Evolutionary conservation across 2,888 invertebrate genomes (phyloP), one percentile per base, ranked within the genome.

Genomic region (Microctonus hyperodae): DNA sequence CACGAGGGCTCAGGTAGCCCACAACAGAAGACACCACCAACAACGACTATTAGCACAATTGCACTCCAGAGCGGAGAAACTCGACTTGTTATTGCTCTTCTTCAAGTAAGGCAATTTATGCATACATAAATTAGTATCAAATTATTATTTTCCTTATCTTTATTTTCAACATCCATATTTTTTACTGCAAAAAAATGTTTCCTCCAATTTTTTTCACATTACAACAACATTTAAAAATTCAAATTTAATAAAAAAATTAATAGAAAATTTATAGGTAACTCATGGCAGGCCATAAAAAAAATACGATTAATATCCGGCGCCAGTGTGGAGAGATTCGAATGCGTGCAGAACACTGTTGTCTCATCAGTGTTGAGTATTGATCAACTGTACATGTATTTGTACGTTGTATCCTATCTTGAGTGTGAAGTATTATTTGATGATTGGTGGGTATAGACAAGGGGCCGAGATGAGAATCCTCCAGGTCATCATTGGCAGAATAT

Each of bases 31-130:
- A 67, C 64, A 40, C 81, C 86, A 60, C 87, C 88, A 74, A 91
- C 92, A 64, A 95, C 95, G 68, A 95, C 95, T 75, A 92, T 96
- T 79, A 94, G 94, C 84, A 95, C 96, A 67, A 94, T 96, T 75
- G 95, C 95, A 57, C 92, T 96, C 70, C 93, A 94, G 83, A 93
- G 94, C 81, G 95, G 94, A 72, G 89, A 90, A 76, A 92, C 95
- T 55, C 90, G 93, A 83, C 90, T 96, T 80, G 93, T 96, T 79
- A 92, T 96, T 78, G 95, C 95, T 71, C 87, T 96, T 72, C 87
- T 96, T 75, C 92, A 94, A 90, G 95, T 95, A 90, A 86, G 57
- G 33, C 37, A 51, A 44, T 25, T 48, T 10, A 33, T n/a, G 9
- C 57, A 40, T n/a, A 51, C 13, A 11, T 28, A 23, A 35, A 35